Conservation (phyloP, 1,140 invertebrate genomes). For the Cotesia chilonis region DNA sequence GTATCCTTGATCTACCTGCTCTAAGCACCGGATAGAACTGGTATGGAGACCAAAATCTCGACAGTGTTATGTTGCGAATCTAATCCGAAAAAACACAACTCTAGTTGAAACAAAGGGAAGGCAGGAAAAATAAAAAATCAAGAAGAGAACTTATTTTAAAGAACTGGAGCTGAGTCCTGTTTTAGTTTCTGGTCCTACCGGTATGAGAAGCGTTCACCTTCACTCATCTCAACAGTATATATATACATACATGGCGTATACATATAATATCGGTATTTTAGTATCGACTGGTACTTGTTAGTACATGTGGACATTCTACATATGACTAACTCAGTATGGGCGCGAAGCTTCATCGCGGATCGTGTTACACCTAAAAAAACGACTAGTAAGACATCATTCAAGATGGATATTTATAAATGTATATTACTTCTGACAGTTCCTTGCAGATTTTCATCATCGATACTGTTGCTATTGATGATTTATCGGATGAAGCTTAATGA, state of each 20-base stretch:
- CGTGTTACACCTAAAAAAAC: slow-evolving; percentile 25
- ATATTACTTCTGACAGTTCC: not conserved
- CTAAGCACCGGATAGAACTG: too few species aligned
- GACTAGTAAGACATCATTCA: not conserved
- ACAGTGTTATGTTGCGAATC: not conserved
- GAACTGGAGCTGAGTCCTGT: slow-evolving; percentile 24
- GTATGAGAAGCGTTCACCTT: not conserved
- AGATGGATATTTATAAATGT: slow-evolving; percentile 1
- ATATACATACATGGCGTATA: too few species aligned
- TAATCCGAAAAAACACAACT: slow-evolving; percentile 10
- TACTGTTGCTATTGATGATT: slow-evolving; percentile 6
- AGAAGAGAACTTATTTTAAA: not conserved
- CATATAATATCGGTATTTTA: too few species aligned
- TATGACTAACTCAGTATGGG: not conserved
- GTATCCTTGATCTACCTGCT: too few species aligned
- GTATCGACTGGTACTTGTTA: not conserved
- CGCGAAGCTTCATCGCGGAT: slow-evolving; percentile 31
- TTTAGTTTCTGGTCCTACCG: slow-evolving; percentile 26
- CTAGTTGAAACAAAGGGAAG: not conserved
- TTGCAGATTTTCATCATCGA: slow-evolving; percentile 11
- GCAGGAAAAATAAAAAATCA: not conserved
- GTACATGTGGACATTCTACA: too few species aligned
- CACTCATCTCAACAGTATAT: too few species aligned
- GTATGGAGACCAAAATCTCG: too few species aligned
- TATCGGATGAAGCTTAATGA: not conserved